These are phyloP conservation scores for Chloroclysta siterata DNA, from an alignment of 2,888 invertebrate genomes.

Conservation along the genomic window DNA sequence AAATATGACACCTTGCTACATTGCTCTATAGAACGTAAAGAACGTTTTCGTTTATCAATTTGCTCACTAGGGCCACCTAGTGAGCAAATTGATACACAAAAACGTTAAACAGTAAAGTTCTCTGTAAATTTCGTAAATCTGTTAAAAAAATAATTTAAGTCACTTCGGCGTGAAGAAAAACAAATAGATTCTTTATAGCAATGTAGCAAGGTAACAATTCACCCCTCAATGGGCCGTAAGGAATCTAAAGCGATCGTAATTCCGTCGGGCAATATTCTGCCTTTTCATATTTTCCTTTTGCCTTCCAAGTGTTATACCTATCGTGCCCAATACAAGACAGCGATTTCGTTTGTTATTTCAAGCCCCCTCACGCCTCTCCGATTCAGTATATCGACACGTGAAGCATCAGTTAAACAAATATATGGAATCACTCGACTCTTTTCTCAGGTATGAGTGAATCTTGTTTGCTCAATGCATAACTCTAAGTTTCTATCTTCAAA, in stretches of 20 bases:
- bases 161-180: constrained; percentile 65
- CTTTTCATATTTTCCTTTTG: constrained; percentile 82
- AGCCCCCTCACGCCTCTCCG: constrained; percentile 72
- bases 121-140: constrained; percentile 41
- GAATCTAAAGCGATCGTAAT: constrained; percentile 83
- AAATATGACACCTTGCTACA: no score
- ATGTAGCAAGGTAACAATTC: constrained; percentile 81
- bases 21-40: no score
- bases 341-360: constrained; percentile 82
- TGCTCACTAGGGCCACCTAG: no score
- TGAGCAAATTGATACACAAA: background rate
- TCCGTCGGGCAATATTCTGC: constrained; percentile 81
- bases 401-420: constrained; percentile 74
- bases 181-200: constrained; percentile 80
- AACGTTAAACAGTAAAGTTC: background rate
- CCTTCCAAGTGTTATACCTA: constrained; percentile 72
- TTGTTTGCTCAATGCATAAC: constrained; percentile 43
- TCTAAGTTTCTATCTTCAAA: constrained; percentile 36
- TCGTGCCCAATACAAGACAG: constrained; percentile 75
- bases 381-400: constrained; percentile 76
- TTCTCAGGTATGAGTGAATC: constrained; percentile 44
- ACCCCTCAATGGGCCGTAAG: constrained; percentile 78
- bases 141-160: constrained; percentile 60
- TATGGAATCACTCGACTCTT: constrained; percentile 59
- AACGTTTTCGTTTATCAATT: no score